Base-by-base conservation (phyloP, 2,888 invertebrate species). In the Stegana nigrithorax region DNA sequence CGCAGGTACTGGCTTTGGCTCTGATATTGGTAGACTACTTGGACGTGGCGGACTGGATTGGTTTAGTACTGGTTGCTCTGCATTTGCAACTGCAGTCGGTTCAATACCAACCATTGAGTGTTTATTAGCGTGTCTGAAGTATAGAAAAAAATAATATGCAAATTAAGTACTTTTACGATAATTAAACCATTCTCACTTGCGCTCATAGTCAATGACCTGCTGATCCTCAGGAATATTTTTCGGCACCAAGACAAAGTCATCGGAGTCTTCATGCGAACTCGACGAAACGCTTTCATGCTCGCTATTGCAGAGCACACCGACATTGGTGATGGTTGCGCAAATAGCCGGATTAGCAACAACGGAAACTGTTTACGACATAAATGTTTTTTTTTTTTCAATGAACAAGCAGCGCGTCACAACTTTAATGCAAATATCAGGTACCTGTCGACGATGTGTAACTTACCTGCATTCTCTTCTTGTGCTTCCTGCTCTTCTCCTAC, bases 171-270 rank as follows among this genome's bases (percentile, higher is more conserved):
- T 6, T 45, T 19, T 19, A 19, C 8, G 25, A 47, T 32, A 29
- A 29, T 17, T 29, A 8, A 1, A 27, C 6, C 53, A 17, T 25
- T 42, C 57, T 27, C 26, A 39, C 53, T 36, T 55, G 63, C 76
- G 81, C 71, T 83, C 83, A 72, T 81, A 83, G 55, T 82, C 82
- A 60, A 81, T 70, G 62, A 81, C 45, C 69, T 78, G 78, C 63
- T 89, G 89, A 82, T 91, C 91, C 69, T 88, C 87, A 64, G 91
- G 89, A 73, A 89, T 83, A 83, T 90, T 91, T 68, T 89, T 87
- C 67, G 93, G 92, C 77, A 94, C 93, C 84, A 94, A 87, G 78
- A 94, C 94, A 87, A 93, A 94, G 87, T 93, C 93, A 86, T 93
- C 92, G 2, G 87, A 87, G 71, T 87, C 88, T 83, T 93, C 93